Conservation (phyloP, 2,113 vertebrate genomes). For the Candoia aspera region DNA sequence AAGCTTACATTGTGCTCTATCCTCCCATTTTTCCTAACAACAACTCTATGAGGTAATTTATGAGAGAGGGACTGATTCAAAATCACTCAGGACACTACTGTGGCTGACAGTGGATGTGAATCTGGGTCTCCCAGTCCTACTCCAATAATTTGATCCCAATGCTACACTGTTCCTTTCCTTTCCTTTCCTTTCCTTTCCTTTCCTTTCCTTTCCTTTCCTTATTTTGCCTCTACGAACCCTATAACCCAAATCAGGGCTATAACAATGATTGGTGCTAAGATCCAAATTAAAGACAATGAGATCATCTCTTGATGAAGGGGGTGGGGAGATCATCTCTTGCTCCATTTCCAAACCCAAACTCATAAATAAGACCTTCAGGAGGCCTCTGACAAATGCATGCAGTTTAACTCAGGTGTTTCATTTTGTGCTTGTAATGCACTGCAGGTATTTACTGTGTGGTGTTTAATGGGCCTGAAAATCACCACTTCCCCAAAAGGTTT, state of each 20-base stretch:
- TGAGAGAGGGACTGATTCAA: not conserved
- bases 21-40: not conserved
- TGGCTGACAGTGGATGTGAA: not conserved
- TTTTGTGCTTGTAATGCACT: constrained; percentile 36
- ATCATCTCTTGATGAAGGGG: too few species aligned
- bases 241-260: not conserved
- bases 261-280: not conserved
- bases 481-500: constrained; percentile 39
- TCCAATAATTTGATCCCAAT: not conserved
- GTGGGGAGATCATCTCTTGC: too few species aligned
- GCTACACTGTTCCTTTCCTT: not conserved
- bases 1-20: not conserved
- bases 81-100: not conserved
- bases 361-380: constrained; percentile 3
- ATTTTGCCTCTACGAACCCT: not conserved
- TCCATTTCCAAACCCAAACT: not conserved
- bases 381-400: not conserved
- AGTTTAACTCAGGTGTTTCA: constrained; percentile 34
- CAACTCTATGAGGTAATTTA: not conserved
- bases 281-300: constrained; percentile 18
- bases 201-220: too few species aligned
- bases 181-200: too few species aligned
- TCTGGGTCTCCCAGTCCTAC: not conserved
- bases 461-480: constrained; percentile 64
- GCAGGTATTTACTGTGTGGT: constrained; percentile 54